phyloP scores from a whole-genome alignment of 2,888 invertebrate species.

The Sepioteuthis lessoniana region DNA sequence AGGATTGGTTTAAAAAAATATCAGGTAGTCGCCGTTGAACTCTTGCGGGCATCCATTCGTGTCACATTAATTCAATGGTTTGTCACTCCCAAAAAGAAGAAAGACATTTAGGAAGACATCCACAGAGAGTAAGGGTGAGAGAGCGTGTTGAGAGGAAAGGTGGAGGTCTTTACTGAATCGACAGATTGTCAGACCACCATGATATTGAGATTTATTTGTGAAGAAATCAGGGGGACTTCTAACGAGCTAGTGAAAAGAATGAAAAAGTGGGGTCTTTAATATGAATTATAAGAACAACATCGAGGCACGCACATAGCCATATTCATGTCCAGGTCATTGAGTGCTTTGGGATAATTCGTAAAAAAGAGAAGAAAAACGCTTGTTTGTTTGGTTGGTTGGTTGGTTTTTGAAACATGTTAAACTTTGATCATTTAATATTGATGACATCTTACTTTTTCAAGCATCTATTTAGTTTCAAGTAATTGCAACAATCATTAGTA shows the following conservation, averaged over 20 bases:
- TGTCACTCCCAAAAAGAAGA: background rate
- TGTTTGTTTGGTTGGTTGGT: no score
- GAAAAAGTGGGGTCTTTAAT: background rate
- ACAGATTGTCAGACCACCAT: background rate
- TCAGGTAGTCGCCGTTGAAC: no score
- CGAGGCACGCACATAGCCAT: background rate
- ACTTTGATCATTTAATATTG: no score
- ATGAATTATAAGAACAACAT: background rate
- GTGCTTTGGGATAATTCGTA: background rate
- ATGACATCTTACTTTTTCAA: no score
- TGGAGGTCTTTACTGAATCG: background rate
- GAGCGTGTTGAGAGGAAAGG: background rate
- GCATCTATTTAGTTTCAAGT: no score
- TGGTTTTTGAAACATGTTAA: no score
- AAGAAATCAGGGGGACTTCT: background rate
- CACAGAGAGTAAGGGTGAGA: background rate
- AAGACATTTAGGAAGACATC: constrained; percentile 5
- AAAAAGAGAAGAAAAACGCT: no score
- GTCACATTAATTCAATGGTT: background rate
- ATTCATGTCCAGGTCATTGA: background rate
- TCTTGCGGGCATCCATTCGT: background rate
- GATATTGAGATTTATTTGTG: background rate
- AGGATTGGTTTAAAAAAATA: background rate
- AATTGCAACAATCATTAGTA: no score
- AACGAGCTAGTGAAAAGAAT: background rate